phyloP scores from a whole-genome alignment of 2,113 vertebrate genomes.

The Cyprinodon variegatus region DNA sequence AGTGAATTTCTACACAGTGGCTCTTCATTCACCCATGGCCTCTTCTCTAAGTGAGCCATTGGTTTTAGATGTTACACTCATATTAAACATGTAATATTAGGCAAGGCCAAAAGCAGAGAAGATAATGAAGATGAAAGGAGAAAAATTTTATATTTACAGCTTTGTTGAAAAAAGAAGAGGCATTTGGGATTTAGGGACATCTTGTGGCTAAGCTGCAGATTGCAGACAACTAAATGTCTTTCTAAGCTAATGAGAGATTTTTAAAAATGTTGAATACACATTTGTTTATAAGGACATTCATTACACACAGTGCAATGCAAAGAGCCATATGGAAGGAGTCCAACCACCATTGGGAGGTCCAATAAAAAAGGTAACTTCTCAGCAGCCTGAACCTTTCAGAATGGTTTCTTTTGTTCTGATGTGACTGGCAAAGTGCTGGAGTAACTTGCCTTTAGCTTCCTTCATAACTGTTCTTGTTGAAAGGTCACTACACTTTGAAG shows the following conservation, averaged over 20 bases:
- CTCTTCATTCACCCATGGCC: neutral
- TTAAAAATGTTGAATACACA: neutral
- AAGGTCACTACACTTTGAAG: conserved; percentile 25
- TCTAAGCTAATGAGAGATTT: neutral
- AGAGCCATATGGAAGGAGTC: neutral
- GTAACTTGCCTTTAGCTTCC: neutral
- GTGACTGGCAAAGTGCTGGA: neutral
- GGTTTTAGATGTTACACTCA: neutral
- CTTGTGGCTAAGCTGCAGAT: neutral
- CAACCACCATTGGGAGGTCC: neutral
- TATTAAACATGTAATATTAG: neutral
- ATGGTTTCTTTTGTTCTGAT: neutral
- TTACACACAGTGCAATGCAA: neutral
- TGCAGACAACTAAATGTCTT: neutral
- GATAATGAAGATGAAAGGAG: neutral
- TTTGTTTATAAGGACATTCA: neutral
- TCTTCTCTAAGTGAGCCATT: neutral
- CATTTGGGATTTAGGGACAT: neutral
- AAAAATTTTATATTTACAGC: neutral
- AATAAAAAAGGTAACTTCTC: neutral
- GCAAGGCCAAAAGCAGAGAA: neutral
- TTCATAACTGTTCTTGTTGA: neutral
- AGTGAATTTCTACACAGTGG: neutral
- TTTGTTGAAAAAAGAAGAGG: neutral
- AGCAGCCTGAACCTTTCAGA: neutral